phyloP scores from a whole-genome alignment of 2,113 vertebrate genomes.

The human region DNA sequence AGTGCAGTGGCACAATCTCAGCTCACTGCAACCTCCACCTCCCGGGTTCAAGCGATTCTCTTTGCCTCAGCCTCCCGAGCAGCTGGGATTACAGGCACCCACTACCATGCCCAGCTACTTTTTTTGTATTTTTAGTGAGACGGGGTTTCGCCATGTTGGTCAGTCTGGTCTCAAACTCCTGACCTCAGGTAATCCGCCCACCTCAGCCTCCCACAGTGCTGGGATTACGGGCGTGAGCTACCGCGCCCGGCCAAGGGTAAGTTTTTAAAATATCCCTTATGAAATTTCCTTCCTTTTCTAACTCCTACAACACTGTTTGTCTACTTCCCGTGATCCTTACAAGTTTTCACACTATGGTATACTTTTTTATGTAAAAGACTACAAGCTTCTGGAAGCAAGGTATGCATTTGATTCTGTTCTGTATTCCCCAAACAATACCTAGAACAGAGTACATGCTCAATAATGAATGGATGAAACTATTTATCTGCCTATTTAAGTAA shows the following conservation, averaged over 20 bases:
- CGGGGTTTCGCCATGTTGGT: no score
- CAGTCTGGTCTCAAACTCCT: no score
- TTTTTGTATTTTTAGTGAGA: no score
- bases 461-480: not conserved
- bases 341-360: not conserved
- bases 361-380: not conserved
- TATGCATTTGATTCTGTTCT: not conserved
- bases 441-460: not conserved
- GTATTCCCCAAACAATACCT: not conserved
- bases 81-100: no score
- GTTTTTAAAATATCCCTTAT: not conserved
- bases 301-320: not conserved
- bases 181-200: no score
- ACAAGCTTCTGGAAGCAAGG: not conserved
- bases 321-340: not conserved
- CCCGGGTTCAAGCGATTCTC: no score
- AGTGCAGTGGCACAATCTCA: no score
- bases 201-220: no score
- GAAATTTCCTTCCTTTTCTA: not conserved
- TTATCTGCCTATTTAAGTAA: not conserved
- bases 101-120: no score
- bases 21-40: no score
- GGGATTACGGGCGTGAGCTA: no score
- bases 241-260: not conserved
- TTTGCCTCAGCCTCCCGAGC: no score